A percentile compares a stretch with the other conserved stretches of the same genome.
Conservation (phyloP, 2,113 vertebrate species). For the Elanus axillaris region DNA sequence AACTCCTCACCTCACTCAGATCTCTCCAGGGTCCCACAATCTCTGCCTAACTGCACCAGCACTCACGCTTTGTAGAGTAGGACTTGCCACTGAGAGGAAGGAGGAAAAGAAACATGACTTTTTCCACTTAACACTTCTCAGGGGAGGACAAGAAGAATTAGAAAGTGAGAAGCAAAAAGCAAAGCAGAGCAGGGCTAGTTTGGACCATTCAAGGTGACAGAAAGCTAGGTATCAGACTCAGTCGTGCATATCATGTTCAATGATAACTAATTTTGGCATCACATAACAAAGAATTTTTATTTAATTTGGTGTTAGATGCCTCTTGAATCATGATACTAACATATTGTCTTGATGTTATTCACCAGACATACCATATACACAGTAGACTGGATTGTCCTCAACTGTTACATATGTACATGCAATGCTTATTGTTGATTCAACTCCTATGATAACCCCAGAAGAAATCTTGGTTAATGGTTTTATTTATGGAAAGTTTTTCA, state of each 20-base stretch:
- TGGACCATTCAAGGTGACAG: background rate
- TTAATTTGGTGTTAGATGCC: background rate
- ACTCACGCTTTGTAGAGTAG: background rate
- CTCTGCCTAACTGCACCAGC: background rate
- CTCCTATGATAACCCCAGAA: background rate
- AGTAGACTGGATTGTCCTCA: background rate
- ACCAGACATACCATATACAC: background rate
- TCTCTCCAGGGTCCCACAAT: background rate
- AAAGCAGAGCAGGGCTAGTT: background rate
- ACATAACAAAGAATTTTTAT: background rate
- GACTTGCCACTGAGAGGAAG: background rate
- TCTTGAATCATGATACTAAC: background rate
- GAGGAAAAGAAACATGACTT: background rate
- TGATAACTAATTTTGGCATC: background rate
- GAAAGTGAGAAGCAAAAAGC: background rate
- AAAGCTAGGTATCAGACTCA: background rate
- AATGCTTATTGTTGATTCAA: background rate
- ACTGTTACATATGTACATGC: background rate
- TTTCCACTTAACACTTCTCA: background rate
- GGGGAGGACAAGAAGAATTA: background rate
- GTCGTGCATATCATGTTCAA: fast-evolving
- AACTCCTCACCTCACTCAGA: background rate
- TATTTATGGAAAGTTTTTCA: background rate
- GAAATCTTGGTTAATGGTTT: background rate
- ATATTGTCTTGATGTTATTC: background rate